phyloP scores from a whole-genome alignment of 2,113 vertebrate species.

The Cynopterus brachyotis region DNA sequence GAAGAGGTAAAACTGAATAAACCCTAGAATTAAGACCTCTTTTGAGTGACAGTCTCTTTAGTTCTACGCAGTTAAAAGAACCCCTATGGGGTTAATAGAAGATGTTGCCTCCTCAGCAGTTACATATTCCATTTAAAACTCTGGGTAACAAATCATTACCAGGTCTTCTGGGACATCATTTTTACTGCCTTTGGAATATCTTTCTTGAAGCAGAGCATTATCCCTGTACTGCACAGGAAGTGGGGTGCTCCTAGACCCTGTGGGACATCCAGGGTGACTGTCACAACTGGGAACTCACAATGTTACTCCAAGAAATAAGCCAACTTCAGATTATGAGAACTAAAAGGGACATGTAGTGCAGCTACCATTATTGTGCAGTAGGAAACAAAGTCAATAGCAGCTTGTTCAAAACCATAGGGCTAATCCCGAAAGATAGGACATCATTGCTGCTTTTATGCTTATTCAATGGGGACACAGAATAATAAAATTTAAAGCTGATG shows the following conservation, averaged over 20 bases:
- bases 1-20: slow-evolving; percentile 74
- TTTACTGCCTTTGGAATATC: slow-evolving; percentile 54
- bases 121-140: slow-evolving; percentile 77
- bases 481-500: background rate
- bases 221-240: slow-evolving; percentile 27
- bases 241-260: slow-evolving; percentile 36
- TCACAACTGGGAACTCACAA: background rate
- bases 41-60: slow-evolving; percentile 77
- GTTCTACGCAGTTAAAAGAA: slow-evolving; percentile 72
- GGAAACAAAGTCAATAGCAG: background rate
- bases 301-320: slow-evolving; percentile 30
- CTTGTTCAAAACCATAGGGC: background rate
- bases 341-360: background rate
- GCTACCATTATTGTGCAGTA: background rate
- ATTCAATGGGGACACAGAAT: background rate
- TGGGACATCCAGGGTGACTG: slow-evolving; percentile 41
- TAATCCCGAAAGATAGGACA: background rate
- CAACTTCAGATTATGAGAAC: background rate
- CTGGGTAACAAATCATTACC: slow-evolving; percentile 70
- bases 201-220: slow-evolving; percentile 61
- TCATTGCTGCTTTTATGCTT: background rate
- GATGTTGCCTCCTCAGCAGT: slow-evolving; percentile 73
- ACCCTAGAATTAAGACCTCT: slow-evolving; percentile 76
- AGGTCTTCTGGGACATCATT: slow-evolving; percentile 65
- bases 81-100: slow-evolving; percentile 79